Base-by-base conservation (phyloP, 2,113 vertebrate genomes). In the Pseudopodoces humilis region DNA sequence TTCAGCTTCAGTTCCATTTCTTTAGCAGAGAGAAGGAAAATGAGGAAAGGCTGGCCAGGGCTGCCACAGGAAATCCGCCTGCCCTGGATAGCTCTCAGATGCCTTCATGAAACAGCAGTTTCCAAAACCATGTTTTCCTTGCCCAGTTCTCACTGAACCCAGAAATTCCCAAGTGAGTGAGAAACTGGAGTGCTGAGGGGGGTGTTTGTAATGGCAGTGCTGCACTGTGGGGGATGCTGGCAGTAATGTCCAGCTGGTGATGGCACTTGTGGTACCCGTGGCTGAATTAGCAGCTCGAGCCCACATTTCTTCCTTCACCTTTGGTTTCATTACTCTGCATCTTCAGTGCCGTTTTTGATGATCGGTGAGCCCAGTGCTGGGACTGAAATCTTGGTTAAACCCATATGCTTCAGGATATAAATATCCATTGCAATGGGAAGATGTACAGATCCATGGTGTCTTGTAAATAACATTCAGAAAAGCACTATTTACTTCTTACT, bases 71-170 rank as follows among this genome's bases (percentile, higher is more conserved):
- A 95, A 96, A 90, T 96, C 76, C 11, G 9, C 64, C 64, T 95
- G 64, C 47, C 75, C 35, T 2, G 0, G 33, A 52, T 88, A 9
- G 13, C 68, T 89, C 89, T 92, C 83, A 84, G 77, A 60, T 94
- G 92, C 77, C 47, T 90, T 80, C 68, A 65, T 93, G 92, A 94
- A 90, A 86, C 88, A 96, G 88, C 90, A 88, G 39, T 90, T 97
- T 92, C 90, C 72, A 91, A 88, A 94, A 25, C 52, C 35, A 20
- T 59, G 12, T 52, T 76, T 74, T 77, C 64, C 47, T 75, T 90
- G 71, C 35, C 30, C 49, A 39, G 21, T 71, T 90, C 52, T 92
- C 53, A 14, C 65, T 95, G 94, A 94, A 88, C 72, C 52, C 69
- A 86, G 52, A 78, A 83, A 44, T 69, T 90, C 22, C 50, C 63